Percentiles rank a stretch among this genome's conserved stretches.
Conservation (phyloP, 2,113 vertebrate genomes). For the Chaetorhynchus papuensis region DNA sequence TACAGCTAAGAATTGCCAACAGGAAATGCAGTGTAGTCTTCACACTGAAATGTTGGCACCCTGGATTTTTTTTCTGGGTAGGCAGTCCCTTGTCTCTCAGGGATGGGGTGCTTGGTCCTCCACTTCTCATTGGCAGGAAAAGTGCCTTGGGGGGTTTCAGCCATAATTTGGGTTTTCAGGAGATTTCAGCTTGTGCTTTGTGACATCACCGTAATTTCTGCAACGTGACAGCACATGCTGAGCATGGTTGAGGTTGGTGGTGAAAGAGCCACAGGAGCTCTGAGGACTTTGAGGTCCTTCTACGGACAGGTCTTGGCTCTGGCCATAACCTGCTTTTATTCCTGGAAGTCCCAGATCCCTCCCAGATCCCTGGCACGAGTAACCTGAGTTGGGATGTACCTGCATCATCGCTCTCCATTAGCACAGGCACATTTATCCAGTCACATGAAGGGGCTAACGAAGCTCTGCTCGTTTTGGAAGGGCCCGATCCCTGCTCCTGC, state of each 20-base stretch:
- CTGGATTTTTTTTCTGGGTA: neutral
- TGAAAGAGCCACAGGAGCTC: neutral
- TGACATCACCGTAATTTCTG: neutral
- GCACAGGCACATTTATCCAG: neutral
- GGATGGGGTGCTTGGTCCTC: neutral
- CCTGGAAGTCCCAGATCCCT: neutral
- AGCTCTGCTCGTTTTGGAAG: conserved; percentile 50
- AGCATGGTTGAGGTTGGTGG: neutral
- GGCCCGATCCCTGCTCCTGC: neutral
- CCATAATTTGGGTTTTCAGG: neutral
- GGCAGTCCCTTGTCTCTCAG: neutral
- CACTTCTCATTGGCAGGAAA: neutral
- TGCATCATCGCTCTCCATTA: neutral
- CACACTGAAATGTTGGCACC: neutral
- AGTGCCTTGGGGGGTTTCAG: neutral
- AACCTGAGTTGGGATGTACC: neutral
- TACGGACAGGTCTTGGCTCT: neutral
- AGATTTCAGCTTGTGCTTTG: neutral
- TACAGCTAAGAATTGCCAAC: neutral
- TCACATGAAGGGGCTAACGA: neutral
- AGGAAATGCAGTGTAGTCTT: neutral
- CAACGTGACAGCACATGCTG: accelerated
- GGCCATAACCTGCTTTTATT: neutral
- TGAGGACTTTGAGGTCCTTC: neutral
- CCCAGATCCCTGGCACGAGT: neutral